Evolutionary conservation across 1,140 invertebrate species (phyloP), one percentile per base, ranked within the genome.

Genomic region (Bombus sibiricus): DNA sequence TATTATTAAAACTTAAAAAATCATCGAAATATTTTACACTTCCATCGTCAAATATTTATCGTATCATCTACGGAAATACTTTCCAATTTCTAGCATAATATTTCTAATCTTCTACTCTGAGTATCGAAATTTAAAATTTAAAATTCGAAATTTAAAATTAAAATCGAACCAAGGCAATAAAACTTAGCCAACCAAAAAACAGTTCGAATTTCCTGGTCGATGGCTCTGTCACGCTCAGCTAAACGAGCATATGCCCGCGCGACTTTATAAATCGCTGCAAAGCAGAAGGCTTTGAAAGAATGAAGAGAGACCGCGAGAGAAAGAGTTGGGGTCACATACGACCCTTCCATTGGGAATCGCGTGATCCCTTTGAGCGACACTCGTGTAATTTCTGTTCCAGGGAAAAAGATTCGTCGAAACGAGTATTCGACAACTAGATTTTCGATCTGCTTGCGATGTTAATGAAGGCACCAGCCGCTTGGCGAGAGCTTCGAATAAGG

Each of bases 191-290:
- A 34, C 18, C 34, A 68, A 22, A 22, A 9, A 3, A 25, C 34
- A 15, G 34, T 37, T 22, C 15, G 18, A 37, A 34, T 22, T 68
- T 22, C 32, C 18, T 37, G 32, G 12, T 62, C 10, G 10, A 13
- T 12, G 59, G 15, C 34, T 37, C 66, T 53, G 47, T 53, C 18
- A 53, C 18, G 18, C 18, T 34, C n/a, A 18, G 13, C 47, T 18
- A 32, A 43, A 15, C 47, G 25, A n/a, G n/a, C n/a, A 32, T 32
- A 32, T 13, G 10, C 64, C 15, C 41, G n/a, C 32, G 43, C 3
- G 78, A 81, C 32, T 72, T 72, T 59, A 37, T 37, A 41, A 81
- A 81, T 81, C 71, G 79, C 41, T 25, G 32, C 22, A 28, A 22
- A 43, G 47, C 47, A 4, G 25, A 22, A 37, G 43, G 8, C 25